Base-by-base conservation (phyloP, 1,140 invertebrate species). In the Ruditapes philippinarum region DNA sequence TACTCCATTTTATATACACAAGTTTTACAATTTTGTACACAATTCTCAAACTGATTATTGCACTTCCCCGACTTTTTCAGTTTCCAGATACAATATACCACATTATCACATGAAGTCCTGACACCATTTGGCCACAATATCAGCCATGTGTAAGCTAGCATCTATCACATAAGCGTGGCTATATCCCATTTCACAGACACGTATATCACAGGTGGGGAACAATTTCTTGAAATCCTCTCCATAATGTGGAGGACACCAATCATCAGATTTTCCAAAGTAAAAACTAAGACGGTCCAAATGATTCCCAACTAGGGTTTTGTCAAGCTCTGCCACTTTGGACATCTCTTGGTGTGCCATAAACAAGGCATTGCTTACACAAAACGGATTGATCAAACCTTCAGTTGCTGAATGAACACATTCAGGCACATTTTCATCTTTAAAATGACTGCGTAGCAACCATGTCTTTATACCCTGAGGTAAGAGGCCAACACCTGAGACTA, bases 151-250 rank as follows among this genome's bases (percentile, higher is more conserved):
- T 33, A 96, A 92, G 19, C 97, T 95, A 17, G 93, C 83, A 31
- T 95, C 94, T 28, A 98, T 93, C 14, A 98, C 97, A 96, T 98
- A 98, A 0, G 97, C 97, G 95, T 98, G 98, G 36, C 96, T 95
- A 93, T 97, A 97, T 25, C 97, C 96, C 76, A 97, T 94, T n/a
- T 96, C 96, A 93, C 97, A 97, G 22, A 98, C 92, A 86, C 97
- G 94, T 19, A 97, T 96, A 89, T 97, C 96, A 12, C 97, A 94
- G 80, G 97, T 92, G 0, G 97, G 97, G 92, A 97, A 96, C 38
- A 95, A 95, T 22, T 94, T 88, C 87, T 96, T 96, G 49, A 98
- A 94, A 62, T 97, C 96, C 33, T 97, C 93, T 92, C 97, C 98
- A 93, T 97, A 98, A 76, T 96, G 93, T 1, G 96, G 88, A 0